phyloP scores from a whole-genome alignment of 1,140 invertebrate species.

The Heliconius congener region DNA sequence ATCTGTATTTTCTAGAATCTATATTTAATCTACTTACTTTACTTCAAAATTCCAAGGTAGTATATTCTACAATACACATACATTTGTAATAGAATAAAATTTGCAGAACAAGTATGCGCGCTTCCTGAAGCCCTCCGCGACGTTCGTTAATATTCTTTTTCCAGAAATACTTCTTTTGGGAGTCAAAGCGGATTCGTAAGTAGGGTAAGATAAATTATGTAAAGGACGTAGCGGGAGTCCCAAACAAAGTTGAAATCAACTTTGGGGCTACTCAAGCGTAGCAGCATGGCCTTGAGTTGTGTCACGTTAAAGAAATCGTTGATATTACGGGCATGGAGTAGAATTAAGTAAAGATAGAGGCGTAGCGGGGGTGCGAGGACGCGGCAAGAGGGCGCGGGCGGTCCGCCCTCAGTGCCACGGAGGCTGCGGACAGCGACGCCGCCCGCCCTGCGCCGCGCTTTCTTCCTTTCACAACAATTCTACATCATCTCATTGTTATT shows the following conservation, averaged over 20 bases:
- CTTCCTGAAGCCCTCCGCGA: background rate
- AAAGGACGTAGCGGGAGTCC: background rate
- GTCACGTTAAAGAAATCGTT: constrained; percentile 45
- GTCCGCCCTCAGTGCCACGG: constrained; percentile 70
- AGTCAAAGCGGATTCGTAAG: background rate
- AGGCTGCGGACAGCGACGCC: constrained; percentile 64
- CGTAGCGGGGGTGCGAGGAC: constrained; percentile 52
- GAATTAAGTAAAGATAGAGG: constrained; percentile 72
- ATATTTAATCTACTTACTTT: too few species aligned
- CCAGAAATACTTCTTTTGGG: background rate
- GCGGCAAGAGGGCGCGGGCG: constrained; percentile 44
- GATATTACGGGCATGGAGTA: constrained; percentile 61
- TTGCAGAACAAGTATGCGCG: background rate
- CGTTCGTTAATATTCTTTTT: constrained; percentile 10
- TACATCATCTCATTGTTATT: constrained; percentile 28
- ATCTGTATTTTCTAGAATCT: too few species aligned
- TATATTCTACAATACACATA: too few species aligned
- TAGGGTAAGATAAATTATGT: background rate
- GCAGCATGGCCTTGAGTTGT: constrained; percentile 33
- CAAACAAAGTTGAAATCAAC: constrained; percentile 22
- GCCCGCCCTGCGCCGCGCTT: constrained; percentile 52
- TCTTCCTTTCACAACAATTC: constrained; percentile 23
- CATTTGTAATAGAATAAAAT: background rate
- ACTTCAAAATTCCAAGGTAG: too few species aligned
- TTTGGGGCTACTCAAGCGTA: constrained; percentile 24